Evolutionary conservation across 1,140 invertebrate genomes (phyloP).

Genomic region (Helicoverpa zea): DNA sequence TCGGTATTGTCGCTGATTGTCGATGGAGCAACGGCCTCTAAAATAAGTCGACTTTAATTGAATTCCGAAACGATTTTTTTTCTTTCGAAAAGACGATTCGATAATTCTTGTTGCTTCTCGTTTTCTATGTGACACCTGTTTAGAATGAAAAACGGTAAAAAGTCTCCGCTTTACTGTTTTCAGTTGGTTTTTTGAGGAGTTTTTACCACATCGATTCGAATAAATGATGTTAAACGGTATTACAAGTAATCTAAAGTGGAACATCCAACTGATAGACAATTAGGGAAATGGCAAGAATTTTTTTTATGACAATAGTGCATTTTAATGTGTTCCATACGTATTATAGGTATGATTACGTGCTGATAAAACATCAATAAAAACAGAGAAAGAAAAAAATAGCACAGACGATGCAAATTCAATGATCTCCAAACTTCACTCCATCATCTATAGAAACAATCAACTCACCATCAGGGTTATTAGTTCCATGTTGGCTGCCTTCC

Average conservation of each 20-base stretch:
- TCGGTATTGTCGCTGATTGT: conserved; percentile 73
- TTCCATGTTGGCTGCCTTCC: conserved; percentile 92
- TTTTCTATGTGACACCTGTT: conserved; percentile 56
- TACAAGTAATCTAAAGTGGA: conserved; percentile 49
- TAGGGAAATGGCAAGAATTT: not conserved
- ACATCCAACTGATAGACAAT: conserved; percentile 23
- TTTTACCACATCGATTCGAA: conserved; percentile 38
- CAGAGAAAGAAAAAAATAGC: too few species aligned
- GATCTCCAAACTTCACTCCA: not conserved
- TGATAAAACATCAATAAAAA: too few species aligned
- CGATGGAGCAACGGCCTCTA: conserved; percentile 69
- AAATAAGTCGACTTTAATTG: conserved; percentile 80
- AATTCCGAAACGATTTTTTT: conserved; percentile 70
- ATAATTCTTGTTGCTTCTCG: conserved; percentile 56
- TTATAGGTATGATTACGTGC: too few species aligned
- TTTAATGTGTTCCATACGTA: too few species aligned
- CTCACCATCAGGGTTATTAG: conserved; percentile 96
- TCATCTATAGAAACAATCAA: not conserved
- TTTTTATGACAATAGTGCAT: not conserved
- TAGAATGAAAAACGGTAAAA: conserved; percentile 62
- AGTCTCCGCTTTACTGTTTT: conserved; percentile 56
- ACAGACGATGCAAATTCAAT: not conserved
- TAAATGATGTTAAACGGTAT: conserved; percentile 53
- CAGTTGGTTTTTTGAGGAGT: conserved; percentile 47
- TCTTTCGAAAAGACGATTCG: conserved; percentile 51